A percentile compares a stretch with the other conserved stretches of the same genome.
phyloP scores from a whole-genome alignment of 1,140 invertebrate species.

The Papilio dardanus region DNA sequence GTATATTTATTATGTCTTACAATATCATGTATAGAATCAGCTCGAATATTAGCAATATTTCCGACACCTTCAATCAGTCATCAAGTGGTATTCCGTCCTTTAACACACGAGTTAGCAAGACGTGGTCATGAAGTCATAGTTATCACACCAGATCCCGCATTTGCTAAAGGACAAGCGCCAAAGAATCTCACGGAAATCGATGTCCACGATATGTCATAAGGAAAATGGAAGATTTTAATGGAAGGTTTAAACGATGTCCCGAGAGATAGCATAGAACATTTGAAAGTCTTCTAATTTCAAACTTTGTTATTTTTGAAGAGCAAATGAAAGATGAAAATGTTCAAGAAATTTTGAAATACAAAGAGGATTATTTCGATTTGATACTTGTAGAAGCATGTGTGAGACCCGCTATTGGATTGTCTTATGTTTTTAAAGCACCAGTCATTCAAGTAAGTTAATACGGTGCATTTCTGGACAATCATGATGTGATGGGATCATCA shows the following conservation, averaged over 20 bases:
- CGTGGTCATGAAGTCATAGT: constrained; percentile 57
- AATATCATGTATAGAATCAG: constrained; percentile 37
- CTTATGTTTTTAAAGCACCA: constrained; percentile 52
- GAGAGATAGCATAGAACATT: background rate
- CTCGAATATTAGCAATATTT: constrained; percentile 73
- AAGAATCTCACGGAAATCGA: constrained; percentile 56
- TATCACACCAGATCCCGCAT: constrained; percentile 52
- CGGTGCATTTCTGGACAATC: constrained; percentile 24
- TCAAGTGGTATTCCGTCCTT: constrained; percentile 68
- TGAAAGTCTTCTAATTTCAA: constrained; percentile 28
- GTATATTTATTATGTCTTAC: background rate
- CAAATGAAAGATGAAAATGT: constrained; percentile 56
- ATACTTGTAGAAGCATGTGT: constrained; percentile 58
- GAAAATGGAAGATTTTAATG: background rate
- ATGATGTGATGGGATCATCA: no score
- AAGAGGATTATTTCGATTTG: constrained; percentile 58
- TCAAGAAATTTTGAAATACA: constrained; percentile 52
- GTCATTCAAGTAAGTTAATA: constrained; percentile 55
- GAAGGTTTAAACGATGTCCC: constrained; percentile 31
- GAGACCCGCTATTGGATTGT: constrained; percentile 53
- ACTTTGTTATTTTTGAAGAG: constrained; percentile 42
- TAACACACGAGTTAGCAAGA: constrained; percentile 50
- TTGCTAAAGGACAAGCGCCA: constrained; percentile 37
- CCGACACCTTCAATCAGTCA: constrained; percentile 75
- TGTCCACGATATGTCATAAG: constrained; percentile 47